These are phyloP conservation scores for Drosophila bifasciata DNA, from an alignment of 1,140 invertebrate species.

Conservation along the genomic window DNA sequence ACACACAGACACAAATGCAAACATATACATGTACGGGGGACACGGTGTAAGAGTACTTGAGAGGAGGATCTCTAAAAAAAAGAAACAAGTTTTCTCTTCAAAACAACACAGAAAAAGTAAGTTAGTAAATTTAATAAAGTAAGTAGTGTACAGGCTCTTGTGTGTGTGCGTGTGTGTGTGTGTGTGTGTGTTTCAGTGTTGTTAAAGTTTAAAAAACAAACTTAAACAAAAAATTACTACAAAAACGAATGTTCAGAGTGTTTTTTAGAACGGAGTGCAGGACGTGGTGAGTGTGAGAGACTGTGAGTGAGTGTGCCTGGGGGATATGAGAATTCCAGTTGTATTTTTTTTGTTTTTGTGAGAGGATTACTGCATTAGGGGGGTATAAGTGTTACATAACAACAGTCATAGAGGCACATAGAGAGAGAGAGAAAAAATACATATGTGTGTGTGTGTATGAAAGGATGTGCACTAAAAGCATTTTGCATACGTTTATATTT, in stretches of 20 bases:
- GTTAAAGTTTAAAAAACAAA: slow-evolving; percentile 56
- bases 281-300: slow-evolving; percentile 33
- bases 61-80: slow-evolving; percentile 5
- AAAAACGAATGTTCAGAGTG: slow-evolving; percentile 9
- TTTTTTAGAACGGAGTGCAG: neutral
- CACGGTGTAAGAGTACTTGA: slow-evolving; percentile 21
- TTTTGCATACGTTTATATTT: slow-evolving; percentile 29
- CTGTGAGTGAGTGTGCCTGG: slow-evolving; percentile 44
- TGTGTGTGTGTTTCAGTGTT: slow-evolving; percentile 41
- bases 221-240: slow-evolving; percentile 27
- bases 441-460: neutral
- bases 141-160: too few species aligned
- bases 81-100: slow-evolving; percentile 1
- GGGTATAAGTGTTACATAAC: slow-evolving; percentile 40
- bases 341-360: slow-evolving; percentile 17
- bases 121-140: slow-evolving; percentile 71
- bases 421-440: slow-evolving; percentile 10
- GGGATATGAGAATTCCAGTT: slow-evolving; percentile 33
- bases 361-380: neutral
- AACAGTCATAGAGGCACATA: slow-evolving; percentile 29
- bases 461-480: slow-evolving; percentile 60
- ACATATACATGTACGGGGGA: slow-evolving; percentile 21
- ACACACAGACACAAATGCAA: slow-evolving; percentile 8
- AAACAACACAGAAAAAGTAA: slow-evolving; percentile 51
- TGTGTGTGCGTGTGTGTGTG: slow-evolving; percentile 19